Percentiles rank a stretch among this genome's conserved stretches.
Conservation (phyloP, 2,888 invertebrate genomes). For the Rhopalosiphum nymphaeae region DNA sequence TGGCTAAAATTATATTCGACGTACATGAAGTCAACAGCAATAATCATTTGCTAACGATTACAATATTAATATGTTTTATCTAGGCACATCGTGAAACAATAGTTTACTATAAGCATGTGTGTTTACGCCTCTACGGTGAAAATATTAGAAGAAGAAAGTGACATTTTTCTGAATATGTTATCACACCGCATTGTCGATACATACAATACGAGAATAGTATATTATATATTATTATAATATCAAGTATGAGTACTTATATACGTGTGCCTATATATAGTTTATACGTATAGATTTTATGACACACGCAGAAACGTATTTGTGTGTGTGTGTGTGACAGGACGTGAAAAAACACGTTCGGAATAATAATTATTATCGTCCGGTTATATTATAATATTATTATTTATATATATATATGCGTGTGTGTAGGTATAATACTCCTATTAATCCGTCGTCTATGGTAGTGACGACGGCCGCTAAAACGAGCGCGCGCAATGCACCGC, state of each 20-base stretch:
- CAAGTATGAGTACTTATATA: not conserved
- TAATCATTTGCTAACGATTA: not conserved
- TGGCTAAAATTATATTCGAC: not conserved
- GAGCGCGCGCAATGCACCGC: not conserved
- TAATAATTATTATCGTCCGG: conserved; percentile 25
- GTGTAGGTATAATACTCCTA: conserved; percentile 6
- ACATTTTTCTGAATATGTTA: not conserved
- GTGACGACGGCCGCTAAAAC: not conserved
- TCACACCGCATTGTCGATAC: not conserved
- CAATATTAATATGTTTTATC: not conserved
- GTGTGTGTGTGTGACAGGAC: not conserved
- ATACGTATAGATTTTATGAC: not conserved
- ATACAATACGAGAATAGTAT: not conserved
- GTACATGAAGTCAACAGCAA: not conserved
- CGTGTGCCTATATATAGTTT: not conserved
- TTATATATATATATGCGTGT: not conserved
- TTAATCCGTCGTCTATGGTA: not conserved
- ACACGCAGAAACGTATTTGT: not conserved
- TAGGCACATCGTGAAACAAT: not conserved
- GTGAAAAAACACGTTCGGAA: conserved; percentile 38
- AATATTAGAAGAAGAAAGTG: not conserved
- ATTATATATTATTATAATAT: not conserved
- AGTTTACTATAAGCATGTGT: not conserved
- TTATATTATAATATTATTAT: not conserved
- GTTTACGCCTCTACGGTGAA: not conserved